Evolutionary conservation across 1,140 invertebrate species (phyloP), one percentile per base, ranked within the genome.

Genomic region (Pogonus chalceus): DNA sequence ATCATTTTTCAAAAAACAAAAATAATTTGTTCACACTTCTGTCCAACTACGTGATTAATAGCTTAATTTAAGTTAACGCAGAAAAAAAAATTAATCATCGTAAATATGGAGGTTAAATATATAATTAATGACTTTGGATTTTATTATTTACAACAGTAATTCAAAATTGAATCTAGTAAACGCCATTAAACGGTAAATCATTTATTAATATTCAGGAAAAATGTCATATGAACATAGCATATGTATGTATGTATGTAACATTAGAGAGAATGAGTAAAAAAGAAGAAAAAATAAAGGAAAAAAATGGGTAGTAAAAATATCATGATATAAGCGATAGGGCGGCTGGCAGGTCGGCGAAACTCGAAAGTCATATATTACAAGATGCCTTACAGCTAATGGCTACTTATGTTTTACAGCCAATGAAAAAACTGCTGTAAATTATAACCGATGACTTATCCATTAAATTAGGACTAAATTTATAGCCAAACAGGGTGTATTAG

Each of bases 391-490:
- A 43, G 37, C 37, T 12, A 43, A 43, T 43, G 37, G 37, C 37
- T 43, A 43, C 37, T 43, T 43, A 43, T 43, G 37, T 43, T 43
- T 43, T 43, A 43, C 37, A 43, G 18, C 37, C 37, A 18, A 43
- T 16, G 37, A 43, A 43, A 43, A 43, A 43, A 43, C 37, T 18
- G 37, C 37, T 16, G 37, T 43, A 43, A 43, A 43, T 43, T 43
- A 43, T 16, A 18, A 43, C 37, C 37, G 37, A 43, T 43, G 37
- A 43, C 37, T 43, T 43, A 18, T 43, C 37, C 37, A 43, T 43
- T 43, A 43, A 43, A 43, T 43, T 43, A 43, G 37, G 37, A 43
- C 37, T 43, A 43, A 43, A 43, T 43, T 43, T 43, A 43, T 18
- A 4, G 14, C 26, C 26, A 7, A 31, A 43, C 37, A 43, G 4